These are phyloP conservation scores for Sapajus apella DNA, from an alignment of 2,113 vertebrate species.

Conservation along the genomic window DNA sequence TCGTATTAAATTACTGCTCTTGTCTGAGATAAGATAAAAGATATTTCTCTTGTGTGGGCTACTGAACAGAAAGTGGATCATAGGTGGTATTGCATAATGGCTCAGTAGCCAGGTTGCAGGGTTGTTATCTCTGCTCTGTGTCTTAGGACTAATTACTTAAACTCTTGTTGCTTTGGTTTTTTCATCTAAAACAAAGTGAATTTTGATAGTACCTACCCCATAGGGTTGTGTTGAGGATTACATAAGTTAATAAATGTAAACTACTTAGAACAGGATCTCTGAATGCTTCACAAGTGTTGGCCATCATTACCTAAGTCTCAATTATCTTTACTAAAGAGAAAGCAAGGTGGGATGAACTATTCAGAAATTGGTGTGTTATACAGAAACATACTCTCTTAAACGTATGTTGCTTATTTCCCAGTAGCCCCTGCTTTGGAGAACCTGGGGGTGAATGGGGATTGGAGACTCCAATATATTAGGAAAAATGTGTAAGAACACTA, in stretches of 20 bases:
- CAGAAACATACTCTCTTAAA: conserved; percentile 3
- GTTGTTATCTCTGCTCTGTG: background rate
- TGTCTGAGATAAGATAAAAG: conserved; percentile 11
- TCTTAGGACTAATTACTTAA: background rate
- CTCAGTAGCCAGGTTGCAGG: background rate
- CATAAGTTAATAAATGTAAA: background rate
- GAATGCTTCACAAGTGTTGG: background rate
- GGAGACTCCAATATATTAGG: background rate
- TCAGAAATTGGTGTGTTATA: background rate
- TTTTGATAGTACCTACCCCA: background rate
- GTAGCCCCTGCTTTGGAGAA: background rate
- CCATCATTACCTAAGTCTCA: conserved; percentile 12
- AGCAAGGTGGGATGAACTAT: background rate
- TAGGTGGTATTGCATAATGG: background rate
- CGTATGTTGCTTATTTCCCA: background rate
- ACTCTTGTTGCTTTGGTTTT: background rate
- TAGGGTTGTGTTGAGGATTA: background rate
- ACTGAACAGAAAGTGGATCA: background rate
- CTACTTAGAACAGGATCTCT: background rate
- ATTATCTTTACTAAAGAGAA: conserved; percentile 25
- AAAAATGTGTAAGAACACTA: background rate
- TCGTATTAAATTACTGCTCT: background rate
- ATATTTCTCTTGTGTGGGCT: background rate
- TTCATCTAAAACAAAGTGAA: background rate
- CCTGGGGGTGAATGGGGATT: background rate